A percentile compares a stretch with the other conserved stretches of the same genome.
Evolutionary conservation across 2,113 vertebrate species (phyloP).

Genomic region (Cebidichthys violaceus): DNA sequence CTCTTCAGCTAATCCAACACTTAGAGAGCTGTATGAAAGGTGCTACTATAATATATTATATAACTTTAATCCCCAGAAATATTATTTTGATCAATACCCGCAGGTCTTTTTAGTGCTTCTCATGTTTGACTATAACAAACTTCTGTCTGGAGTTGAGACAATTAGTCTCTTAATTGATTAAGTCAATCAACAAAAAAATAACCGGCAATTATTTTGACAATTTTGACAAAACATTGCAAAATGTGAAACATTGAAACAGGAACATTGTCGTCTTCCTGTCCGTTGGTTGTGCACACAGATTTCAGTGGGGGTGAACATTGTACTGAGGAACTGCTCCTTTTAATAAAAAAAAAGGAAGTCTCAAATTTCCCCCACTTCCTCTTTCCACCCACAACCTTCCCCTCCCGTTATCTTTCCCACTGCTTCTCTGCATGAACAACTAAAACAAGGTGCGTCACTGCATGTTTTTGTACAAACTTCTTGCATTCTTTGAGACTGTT

Average conservation of each 20-base stretch:
- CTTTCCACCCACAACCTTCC: constrained; percentile 25
- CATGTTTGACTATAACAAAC: background rate
- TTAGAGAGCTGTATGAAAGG: background rate
- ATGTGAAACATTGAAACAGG: no score
- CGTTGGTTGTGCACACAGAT: background rate
- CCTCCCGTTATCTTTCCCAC: constrained; percentile 21
- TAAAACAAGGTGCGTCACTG: constrained; percentile 34
- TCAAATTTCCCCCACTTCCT: constrained; percentile 66
- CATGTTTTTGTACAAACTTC: background rate
- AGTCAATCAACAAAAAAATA: background rate
- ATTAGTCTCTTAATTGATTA: background rate
- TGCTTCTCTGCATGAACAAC: constrained; percentile 10
- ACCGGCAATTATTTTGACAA: background rate
- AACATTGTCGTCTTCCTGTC: background rate
- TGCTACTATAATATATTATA: background rate
- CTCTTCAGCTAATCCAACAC: no score
- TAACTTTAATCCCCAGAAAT: no score
- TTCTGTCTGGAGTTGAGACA: background rate
- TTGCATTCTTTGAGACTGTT: background rate
- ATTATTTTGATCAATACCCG: background rate
- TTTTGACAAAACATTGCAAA: background rate
- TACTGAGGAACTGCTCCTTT: constrained; percentile 19
- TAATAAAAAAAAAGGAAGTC: constrained; percentile 28
- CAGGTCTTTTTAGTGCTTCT: background rate
- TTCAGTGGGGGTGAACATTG: background rate